A percentile compares a stretch with the other conserved stretches of the same genome.
Evolutionary conservation across 2,888 invertebrate species (phyloP).

Genomic region (Acanthopleura granulata): DNA sequence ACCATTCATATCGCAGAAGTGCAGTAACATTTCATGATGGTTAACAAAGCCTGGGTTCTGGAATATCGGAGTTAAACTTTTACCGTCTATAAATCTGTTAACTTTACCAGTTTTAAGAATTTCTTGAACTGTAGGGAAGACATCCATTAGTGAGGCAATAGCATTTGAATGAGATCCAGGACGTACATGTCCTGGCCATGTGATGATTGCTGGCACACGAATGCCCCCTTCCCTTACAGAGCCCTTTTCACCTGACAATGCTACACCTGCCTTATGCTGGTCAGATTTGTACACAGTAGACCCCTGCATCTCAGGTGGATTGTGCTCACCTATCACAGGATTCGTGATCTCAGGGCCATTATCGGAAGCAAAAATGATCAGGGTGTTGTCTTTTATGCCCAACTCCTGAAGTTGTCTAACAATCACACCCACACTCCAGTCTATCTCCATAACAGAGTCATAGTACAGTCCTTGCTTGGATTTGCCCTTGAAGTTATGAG

Average conservation of each 20-base stretch:
- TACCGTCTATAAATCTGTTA: conserved; percentile 26
- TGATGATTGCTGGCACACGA: conserved; percentile 30
- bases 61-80: conserved; percentile 23
- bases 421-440: conserved; percentile 32
- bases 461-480: conserved; percentile 26
- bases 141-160: conserved; percentile 29
- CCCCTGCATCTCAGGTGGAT: conserved; percentile 1
- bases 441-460: conserved; percentile 30
- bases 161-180: conserved; percentile 19
- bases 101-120: conserved; percentile 19
- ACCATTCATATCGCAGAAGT: conserved; percentile 25
- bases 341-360: conserved; percentile 29
- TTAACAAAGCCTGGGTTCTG: conserved; percentile 21
- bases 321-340: conserved; percentile 7
- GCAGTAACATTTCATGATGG: conserved; percentile 27
- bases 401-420: conserved; percentile 22
- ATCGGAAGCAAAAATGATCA: conserved; percentile 30
- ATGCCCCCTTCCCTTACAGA: conserved; percentile 30
- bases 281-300: neutral
- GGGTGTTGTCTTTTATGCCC: conserved; percentile 27
- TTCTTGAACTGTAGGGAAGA: conserved; percentile 31
- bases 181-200: conserved; percentile 24
- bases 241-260: conserved; percentile 27
- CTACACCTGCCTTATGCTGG: conserved; percentile 3
- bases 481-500: conserved; percentile 24